Base-by-base conservation (phyloP, 2,888 invertebrate species). In the Chrysotoxum bicinctum region DNA sequence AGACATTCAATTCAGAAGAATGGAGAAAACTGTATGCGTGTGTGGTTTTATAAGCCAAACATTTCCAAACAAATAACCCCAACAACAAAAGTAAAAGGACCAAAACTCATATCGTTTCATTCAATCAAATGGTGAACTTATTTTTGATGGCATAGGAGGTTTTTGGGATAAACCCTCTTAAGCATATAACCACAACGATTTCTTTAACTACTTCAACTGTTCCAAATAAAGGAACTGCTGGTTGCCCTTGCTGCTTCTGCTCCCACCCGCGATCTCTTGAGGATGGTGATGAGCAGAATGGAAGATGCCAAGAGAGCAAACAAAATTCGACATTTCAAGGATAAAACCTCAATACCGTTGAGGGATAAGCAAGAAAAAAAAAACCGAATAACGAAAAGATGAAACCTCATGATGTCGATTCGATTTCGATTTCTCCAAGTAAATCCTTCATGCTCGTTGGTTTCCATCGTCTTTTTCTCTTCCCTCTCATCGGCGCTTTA, bases 61-160 rank as follows among this genome's bases (percentile, higher is more conserved):
- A 64, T 48, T 40, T 48, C 14, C 35, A 64, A 50, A 70, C 26
- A 19, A 19, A 30, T 12, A 37, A 14, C 8, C 3, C 10, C n/a
- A n/a, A 54, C 54, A 54, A 54, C 26, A 54, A 16, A 45, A 14
- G 43, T 30, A 43, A 43, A 66, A 66, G 35, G 50, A 23, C 60
- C 50, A 70, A 70, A 76, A 50, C 73, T 73, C 68, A 73, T 84
- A 75, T 84, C 79, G 70, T 75, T 75, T 75, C 79, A 66, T 84
- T 84, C 83, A 84, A 84, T 84, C 79, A 79, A 79, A 79, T 83
- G 69, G 64, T 64, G 75, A 75, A 75, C 69, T 66, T 66, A 50
- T 66, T 48, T 66, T 48, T 66, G 66, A 48, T 66, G 48, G 48
- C 50, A 23, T n/a, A 50, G 50, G 32, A 23, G 50, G 62, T 82